A percentile compares a stretch with the other conserved stretches of the same genome.
These are phyloP conservation scores for Microchirus variegatus DNA, from an alignment of 2,797 vertebrate species.

Conservation along the genomic window DNA sequence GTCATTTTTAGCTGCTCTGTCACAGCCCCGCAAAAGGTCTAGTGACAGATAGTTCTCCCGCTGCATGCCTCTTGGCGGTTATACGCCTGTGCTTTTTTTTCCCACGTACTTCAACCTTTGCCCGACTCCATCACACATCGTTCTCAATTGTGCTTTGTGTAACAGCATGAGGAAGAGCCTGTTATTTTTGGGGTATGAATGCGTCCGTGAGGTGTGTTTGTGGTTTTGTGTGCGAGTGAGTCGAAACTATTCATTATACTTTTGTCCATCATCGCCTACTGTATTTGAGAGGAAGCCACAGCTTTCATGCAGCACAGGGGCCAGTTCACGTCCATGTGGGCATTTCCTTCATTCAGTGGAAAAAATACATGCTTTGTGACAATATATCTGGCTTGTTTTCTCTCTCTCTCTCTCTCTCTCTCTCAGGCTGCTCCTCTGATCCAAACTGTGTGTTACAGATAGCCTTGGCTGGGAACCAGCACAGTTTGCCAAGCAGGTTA, in stretches of 20 bases:
- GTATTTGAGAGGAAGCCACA: conserved; percentile 71
- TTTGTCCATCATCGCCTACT: conserved; percentile 72
- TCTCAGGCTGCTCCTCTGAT: conserved; percentile 48
- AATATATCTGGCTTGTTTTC: conserved; percentile 52
- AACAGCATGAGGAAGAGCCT: conserved; percentile 59
- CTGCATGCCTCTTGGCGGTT: conserved; percentile 57
- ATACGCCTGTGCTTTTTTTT: conserved; percentile 67
- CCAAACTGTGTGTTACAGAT: conserved; percentile 60
- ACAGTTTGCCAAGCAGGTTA: conserved; percentile 72
- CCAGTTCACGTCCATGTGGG: conserved; percentile 56
- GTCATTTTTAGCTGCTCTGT: conserved; percentile 79
- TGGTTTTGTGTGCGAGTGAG: conserved; percentile 39
- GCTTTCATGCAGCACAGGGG: conserved; percentile 52
- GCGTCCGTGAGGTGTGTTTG: conserved; percentile 67
- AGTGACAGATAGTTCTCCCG: conserved; percentile 72
- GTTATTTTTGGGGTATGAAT: conserved; percentile 74
- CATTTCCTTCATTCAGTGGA: conserved; percentile 69
- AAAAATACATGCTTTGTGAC: conserved; percentile 45
- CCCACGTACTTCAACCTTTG: conserved; percentile 77
- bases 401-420: conserved; percentile 5
- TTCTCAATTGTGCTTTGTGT: conserved; percentile 75
- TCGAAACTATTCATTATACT: conserved; percentile 69
- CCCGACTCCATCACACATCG: conserved; percentile 71
- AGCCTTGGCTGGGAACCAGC: conserved; percentile 68
- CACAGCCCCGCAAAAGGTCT: conserved; percentile 64